Percentiles rank a stretch among this genome's conserved stretches.
phyloP scores from a whole-genome alignment of 2,888 invertebrate species.

The Agriopis aurantiaria region DNA sequence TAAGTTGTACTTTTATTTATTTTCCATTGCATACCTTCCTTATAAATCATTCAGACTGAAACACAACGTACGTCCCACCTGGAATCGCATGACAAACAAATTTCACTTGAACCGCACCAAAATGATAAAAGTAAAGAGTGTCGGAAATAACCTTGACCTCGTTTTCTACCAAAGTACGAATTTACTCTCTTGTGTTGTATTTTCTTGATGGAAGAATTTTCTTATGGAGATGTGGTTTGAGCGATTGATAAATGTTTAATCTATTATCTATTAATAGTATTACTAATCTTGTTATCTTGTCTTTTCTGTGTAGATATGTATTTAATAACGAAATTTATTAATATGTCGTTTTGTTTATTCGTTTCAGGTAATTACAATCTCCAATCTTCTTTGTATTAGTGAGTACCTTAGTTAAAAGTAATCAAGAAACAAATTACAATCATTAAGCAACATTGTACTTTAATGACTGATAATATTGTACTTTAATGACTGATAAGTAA shows the following conservation, averaged over 20 bases:
- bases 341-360: conserved; percentile 2
- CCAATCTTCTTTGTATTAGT: conserved; percentile 8
- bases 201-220: conserved; percentile 7
- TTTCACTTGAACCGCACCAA: not conserved
- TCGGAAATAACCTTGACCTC: conserved; percentile 15
- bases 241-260: not conserved
- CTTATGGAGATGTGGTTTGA: not conserved
- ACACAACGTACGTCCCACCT: not conserved
- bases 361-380: conserved; percentile 29
- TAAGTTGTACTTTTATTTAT: not conserved
- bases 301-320: too few relatives aligned
- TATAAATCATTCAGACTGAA: not conserved
- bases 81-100: not conserved
- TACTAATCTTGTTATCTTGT: not conserved
- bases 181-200: not conserved
- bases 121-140: conserved; percentile 5
- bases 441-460: not conserved
- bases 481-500: too few relatives aligned
- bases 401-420: conserved; percentile 1
- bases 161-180: conserved; percentile 2
- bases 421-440: not conserved
- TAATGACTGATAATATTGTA: too few relatives aligned
- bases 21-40: not conserved
- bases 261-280: not conserved
- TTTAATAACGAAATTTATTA: not conserved